Evolutionary conservation across 2,888 invertebrate species (phyloP), one percentile per base, ranked within the genome.

Genomic region (Eudasyphora cyanicolor): DNA sequence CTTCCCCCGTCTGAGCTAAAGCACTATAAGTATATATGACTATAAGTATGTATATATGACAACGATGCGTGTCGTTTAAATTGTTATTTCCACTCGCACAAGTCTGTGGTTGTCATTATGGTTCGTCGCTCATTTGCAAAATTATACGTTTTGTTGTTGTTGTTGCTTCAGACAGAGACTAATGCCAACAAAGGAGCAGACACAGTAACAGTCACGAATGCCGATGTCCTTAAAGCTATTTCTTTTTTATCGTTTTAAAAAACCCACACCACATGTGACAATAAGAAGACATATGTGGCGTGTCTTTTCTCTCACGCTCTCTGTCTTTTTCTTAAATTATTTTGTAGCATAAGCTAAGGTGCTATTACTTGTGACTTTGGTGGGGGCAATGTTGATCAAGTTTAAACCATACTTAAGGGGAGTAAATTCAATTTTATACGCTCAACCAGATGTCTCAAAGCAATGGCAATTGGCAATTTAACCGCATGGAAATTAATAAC

Each of bases 121-220:
- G 69, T 69, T 45, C 42, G 45, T 69, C 29, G 64, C 64, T 64
- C 64, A 64, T 64, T 64, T 64, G 69, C 69, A 69, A 45, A 69
- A 45, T 69, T 17, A 49, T 69, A 69, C 45, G 6, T 29, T 49
- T 69, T 49, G n/a, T n/a, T n/a, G n/a, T n/a, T 49, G 12, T 8
- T 32, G 32, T 32, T 32, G 6, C 38, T 35, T 8, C 19, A 64
- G 38, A 64, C 35, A 64, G 12, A 64, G 10, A 10, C 21, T 45
- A 45, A 45, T 45, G 45, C n/a, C 7, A 62, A 32, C 3, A 35
- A 19, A 35, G 12, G n/a, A 2, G 45, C 45, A 45, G 45, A 45
- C 45, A 45, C 7, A 2, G 12, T 38, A 38, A 6, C 45, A 7
- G n/a, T 6, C 32, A 32, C 32, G 8, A 4, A 32, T 8, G 8